These are phyloP conservation scores for Hippocampus abdominalis DNA, from an alignment of 2,113 vertebrate species.

Conservation along the genomic window DNA sequence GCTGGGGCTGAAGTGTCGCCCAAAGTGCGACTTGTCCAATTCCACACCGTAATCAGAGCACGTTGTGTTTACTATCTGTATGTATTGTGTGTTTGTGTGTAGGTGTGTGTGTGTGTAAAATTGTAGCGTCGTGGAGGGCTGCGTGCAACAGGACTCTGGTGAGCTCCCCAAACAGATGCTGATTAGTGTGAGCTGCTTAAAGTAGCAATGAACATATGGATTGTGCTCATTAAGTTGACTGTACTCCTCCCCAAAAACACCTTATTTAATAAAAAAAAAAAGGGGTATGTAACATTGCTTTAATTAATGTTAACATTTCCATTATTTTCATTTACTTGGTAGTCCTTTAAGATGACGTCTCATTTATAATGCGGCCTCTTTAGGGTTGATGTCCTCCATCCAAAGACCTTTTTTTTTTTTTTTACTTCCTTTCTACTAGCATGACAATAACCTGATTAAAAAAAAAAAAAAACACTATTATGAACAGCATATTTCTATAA, in stretches of 20 bases:
- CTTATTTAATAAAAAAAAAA: constrained; percentile 2
- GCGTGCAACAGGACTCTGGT: constrained; percentile 55
- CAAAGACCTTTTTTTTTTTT: background rate
- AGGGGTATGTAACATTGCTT: background rate
- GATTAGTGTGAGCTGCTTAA: constrained; percentile 73
- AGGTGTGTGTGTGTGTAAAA: constrained; percentile 4
- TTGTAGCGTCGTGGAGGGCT: constrained; percentile 38
- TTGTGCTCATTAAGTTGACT: constrained; percentile 57
- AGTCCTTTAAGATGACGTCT: constrained; percentile 22
- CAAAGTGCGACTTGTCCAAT: constrained; percentile 66
- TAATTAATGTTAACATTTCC: background rate
- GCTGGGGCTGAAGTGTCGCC: constrained; percentile 56
- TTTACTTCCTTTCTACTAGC: background rate
- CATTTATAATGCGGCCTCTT: constrained; percentile 33
- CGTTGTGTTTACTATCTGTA: constrained; percentile 48
- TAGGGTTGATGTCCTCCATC: constrained; percentile 10
- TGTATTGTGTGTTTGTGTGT: constrained; percentile 9
- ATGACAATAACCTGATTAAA: background rate
- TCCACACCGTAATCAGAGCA: constrained; percentile 65
- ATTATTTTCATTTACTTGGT: constrained; percentile 26
- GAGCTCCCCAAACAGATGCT: constrained; percentile 64
- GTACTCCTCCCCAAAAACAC: constrained; percentile 17
- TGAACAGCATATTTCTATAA: background rate
- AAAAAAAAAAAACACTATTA: too few species aligned
- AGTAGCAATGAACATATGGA: constrained; percentile 62